These are phyloP conservation scores for Coelopa frigida DNA, from an alignment of 1,140 invertebrate species.

Conservation along the genomic window DNA sequence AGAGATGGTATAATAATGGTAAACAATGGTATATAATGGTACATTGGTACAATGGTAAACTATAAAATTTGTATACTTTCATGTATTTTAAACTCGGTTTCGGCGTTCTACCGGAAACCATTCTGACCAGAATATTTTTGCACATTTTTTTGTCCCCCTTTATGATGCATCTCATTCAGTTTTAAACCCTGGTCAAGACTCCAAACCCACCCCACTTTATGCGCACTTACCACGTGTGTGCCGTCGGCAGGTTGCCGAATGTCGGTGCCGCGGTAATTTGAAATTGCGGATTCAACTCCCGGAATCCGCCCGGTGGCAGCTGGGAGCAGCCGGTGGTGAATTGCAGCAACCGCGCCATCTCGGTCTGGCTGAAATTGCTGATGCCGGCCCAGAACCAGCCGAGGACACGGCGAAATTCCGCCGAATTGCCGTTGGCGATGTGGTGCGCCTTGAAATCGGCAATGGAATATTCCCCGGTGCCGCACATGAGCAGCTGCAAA, in stretches of 20 bases:
- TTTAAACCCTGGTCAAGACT: too few species aligned
- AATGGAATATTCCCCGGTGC: slow-evolving; percentile 87
- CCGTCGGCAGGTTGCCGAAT: slow-evolving; percentile 83
- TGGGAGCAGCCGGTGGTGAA: slow-evolving; percentile 92
- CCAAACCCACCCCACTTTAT: too few species aligned
- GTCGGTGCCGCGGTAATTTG: slow-evolving; percentile 84
- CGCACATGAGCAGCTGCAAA: slow-evolving; percentile 74
- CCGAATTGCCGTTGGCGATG: slow-evolving; percentile 73
- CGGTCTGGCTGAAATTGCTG: slow-evolving; percentile 83
- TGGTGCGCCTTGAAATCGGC: slow-evolving; percentile 84
- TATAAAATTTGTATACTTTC: too few species aligned
- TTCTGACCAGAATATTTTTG: too few species aligned
- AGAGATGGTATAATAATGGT: neutral
- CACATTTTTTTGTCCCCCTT: too few species aligned
- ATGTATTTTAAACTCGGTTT: too few species aligned
- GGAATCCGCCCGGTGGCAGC: slow-evolving; percentile 83
- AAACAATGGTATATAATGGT: neutral
- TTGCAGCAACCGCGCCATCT: slow-evolving; percentile 87
- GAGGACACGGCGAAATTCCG: slow-evolving; percentile 75
- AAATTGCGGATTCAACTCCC: slow-evolving; percentile 81
- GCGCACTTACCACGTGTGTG: slow-evolving; percentile 75
- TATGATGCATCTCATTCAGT: too few species aligned
- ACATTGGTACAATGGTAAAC: neutral
- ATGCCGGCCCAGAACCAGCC: slow-evolving; percentile 94
- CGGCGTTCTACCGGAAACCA: too few species aligned